phyloP scores from a whole-genome alignment of 2,888 invertebrate species.

The Drosophila conformis region DNA sequence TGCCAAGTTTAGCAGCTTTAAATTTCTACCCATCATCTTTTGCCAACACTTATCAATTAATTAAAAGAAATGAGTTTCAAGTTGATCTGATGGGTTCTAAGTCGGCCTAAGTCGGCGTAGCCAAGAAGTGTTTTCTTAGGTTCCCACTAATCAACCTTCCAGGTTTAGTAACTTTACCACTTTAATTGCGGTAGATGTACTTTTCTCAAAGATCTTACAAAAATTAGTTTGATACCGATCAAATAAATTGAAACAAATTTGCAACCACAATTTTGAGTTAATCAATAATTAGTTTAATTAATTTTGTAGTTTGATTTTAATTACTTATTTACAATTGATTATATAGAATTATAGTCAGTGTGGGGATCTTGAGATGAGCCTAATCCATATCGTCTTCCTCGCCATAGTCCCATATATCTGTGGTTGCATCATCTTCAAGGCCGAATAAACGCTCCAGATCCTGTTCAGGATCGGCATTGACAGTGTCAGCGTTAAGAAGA shows the following conservation, averaged over 20 bases:
- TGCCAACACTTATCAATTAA: neutral
- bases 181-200: neutral
- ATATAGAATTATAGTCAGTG: constrained; percentile 19
- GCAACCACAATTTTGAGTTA: no score
- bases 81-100: neutral
- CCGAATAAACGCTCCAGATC: constrained; percentile 84
- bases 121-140: neutral
- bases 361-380: neutral
- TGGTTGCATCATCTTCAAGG: constrained; percentile 53
- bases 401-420: constrained; percentile 88
- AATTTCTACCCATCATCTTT: neutral
- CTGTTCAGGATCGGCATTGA: constrained; percentile 50
- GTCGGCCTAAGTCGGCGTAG: neutral
- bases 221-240: no score
- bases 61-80: neutral
- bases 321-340: constrained; percentile 17
- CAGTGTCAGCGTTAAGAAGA: constrained; percentile 81
- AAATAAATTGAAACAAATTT: no score
- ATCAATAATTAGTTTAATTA: no score
- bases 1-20: neutral
- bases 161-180: neutral
- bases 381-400: constrained; percentile 82
- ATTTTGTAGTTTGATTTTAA: neutral
- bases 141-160: neutral
- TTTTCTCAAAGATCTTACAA: no score